A percentile compares a stretch with the other conserved stretches of the same genome.
phyloP scores from a whole-genome alignment of 2,113 vertebrate species.

The Chionis minor region DNA sequence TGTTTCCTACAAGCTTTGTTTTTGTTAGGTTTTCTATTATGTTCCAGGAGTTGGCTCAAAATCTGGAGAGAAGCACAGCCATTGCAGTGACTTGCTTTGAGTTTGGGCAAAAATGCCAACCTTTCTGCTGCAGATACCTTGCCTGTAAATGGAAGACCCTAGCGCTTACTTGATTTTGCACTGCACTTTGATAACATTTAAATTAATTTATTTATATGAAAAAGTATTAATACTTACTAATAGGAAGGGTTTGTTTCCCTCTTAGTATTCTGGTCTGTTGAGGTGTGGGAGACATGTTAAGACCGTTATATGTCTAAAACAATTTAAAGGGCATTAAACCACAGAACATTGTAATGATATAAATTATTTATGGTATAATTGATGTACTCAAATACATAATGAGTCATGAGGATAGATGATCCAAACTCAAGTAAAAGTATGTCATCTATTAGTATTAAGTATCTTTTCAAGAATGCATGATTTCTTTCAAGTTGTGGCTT shows the following conservation, averaged over 20 bases:
- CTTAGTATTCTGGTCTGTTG: neutral
- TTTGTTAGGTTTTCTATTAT: slow-evolving; percentile 34
- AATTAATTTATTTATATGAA: neutral
- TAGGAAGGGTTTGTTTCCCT: neutral
- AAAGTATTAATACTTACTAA: neutral
- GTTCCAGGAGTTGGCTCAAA: neutral
- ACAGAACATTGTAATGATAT: slow-evolving; percentile 61
- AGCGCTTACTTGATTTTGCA: neutral
- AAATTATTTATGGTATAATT: slow-evolving; percentile 70
- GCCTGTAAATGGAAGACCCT: neutral
- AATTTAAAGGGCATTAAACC: slow-evolving; percentile 19
- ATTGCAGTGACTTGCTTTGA: slow-evolving; percentile 1
- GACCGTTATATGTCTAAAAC: neutral
- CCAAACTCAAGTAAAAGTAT: slow-evolving; percentile 62
- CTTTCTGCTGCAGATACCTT: neutral
- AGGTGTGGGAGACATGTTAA: neutral
- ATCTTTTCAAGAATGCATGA: slow-evolving; percentile 41
- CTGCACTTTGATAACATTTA: neutral
- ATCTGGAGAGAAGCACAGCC: neutral
- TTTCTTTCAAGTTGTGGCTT: slow-evolving; percentile 50
- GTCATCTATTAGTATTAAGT: slow-evolving; percentile 61
- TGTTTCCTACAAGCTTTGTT: slow-evolving; percentile 41
- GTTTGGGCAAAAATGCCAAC: neutral
- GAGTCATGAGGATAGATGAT: slow-evolving; percentile 57
- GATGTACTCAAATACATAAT: slow-evolving; percentile 56